phyloP scores from a whole-genome alignment of 2,888 invertebrate species.

The Taphrorychus bicolor region DNA sequence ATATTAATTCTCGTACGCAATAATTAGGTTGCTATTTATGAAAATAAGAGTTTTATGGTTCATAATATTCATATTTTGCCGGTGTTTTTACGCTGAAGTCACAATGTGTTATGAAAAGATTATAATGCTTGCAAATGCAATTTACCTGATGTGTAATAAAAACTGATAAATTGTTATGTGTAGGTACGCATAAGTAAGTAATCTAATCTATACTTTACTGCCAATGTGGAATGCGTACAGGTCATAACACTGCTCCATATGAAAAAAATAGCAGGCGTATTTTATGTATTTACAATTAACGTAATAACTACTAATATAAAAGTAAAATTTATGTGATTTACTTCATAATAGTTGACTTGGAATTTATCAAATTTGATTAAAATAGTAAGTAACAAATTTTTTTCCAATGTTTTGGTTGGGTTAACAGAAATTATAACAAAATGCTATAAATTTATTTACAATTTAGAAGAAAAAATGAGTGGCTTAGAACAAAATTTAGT shows the following conservation, averaged over 20 bases:
- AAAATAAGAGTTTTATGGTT: neutral
- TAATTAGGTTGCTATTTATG: neutral
- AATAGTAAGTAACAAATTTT: too few species aligned
- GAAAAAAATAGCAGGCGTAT: too few species aligned
- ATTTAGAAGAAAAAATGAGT: too few species aligned
- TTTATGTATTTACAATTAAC: too few species aligned
- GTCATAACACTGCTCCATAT: neutral
- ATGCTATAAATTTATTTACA: too few species aligned
- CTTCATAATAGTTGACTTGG: too few species aligned
- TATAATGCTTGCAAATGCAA: neutral
- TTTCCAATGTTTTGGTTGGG: too few species aligned
- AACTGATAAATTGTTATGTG: neutral
- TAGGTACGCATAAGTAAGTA: neutral
- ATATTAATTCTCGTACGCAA: neutral
- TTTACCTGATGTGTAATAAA: neutral
- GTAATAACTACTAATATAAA: too few species aligned
- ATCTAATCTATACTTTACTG: neutral
- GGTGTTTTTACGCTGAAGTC: neutral
- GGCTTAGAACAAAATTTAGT: too few species aligned
- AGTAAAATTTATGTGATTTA: too few species aligned
- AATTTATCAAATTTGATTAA: too few species aligned
- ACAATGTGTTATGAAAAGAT: neutral
- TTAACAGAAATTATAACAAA: too few species aligned
- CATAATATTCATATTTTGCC: neutral
- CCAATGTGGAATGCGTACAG: neutral